Percentiles rank a stretch among this genome's conserved stretches.
Conservation (phyloP, 2,113 vertebrate species). For the Balaenoptera acutorostrata region DNA sequence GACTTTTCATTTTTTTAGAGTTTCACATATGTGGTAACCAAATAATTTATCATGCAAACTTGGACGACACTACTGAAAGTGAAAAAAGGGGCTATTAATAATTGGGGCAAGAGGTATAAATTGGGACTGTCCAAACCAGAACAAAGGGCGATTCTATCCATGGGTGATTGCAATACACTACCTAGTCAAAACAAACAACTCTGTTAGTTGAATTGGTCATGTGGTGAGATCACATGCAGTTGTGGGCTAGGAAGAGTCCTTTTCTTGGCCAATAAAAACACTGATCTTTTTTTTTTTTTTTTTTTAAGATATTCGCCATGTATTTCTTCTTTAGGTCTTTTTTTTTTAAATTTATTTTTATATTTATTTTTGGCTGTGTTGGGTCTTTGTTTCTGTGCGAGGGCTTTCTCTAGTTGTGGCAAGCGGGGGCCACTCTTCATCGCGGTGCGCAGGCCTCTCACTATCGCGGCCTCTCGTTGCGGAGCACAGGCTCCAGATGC, state of each 20-base stretch:
- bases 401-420: too few relatives aligned
- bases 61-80: background rate
- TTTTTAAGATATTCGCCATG: too few relatives aligned
- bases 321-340: too few relatives aligned
- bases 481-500: too few relatives aligned
- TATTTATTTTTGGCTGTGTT: too few relatives aligned
- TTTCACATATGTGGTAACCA: background rate
- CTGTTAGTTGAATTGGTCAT: background rate
- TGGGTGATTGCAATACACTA: background rate
- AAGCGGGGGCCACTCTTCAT: too few relatives aligned
- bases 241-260: background rate
- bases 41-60: background rate
- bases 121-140: background rate
- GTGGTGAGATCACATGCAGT: background rate
- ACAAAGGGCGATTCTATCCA: background rate
- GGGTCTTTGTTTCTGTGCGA: too few relatives aligned
- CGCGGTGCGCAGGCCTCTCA: too few relatives aligned
- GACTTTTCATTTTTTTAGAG: background rate
- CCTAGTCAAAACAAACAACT: background rate
- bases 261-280: background rate
- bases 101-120: background rate
- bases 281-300: too few relatives aligned
- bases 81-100: background rate
- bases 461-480: too few relatives aligned
- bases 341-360: too few relatives aligned